These are phyloP conservation scores for Rhopalosiphum nymphaeae DNA, from an alignment of 2,888 invertebrate genomes.

Conservation along the genomic window DNA sequence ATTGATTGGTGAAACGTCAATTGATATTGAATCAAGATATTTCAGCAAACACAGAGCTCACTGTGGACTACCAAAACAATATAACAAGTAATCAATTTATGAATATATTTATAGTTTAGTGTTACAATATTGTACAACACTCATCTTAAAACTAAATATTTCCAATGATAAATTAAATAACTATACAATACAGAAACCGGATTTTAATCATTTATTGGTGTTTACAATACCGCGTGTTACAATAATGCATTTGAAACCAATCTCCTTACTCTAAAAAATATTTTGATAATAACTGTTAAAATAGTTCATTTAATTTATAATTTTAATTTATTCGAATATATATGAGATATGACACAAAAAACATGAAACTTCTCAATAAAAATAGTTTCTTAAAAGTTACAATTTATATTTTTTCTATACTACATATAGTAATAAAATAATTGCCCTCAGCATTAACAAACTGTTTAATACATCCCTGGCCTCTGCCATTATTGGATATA, in stretches of 20 bases:
- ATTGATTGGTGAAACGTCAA: conserved; percentile 85
- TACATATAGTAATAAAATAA: no score
- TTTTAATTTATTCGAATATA: neutral
- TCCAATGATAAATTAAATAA: no score
- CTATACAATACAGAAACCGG: neutral
- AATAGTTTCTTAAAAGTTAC: neutral
- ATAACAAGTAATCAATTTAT: conserved; percentile 73
- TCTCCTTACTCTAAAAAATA: neutral
- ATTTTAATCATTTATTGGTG: neutral
- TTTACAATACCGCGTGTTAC: neutral
- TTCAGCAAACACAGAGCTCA: conserved; percentile 83
- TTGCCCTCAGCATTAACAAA: neutral
- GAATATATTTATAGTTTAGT: neutral
- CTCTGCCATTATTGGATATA: neutral
- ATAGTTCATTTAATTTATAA: neutral
- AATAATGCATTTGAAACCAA: neutral
- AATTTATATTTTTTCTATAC: no score
- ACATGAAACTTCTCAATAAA: neutral
- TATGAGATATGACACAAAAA: neutral
- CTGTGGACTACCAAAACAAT: conserved; percentile 82
- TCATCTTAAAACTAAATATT: neutral
- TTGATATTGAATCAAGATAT: conserved; percentile 90
- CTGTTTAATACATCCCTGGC: neutral
- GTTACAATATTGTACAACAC: neutral
- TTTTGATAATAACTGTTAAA: neutral